These are phyloP conservation scores for Dryoscopus gambensis DNA, from an alignment of 2,113 vertebrate genomes.

Conservation along the genomic window DNA sequence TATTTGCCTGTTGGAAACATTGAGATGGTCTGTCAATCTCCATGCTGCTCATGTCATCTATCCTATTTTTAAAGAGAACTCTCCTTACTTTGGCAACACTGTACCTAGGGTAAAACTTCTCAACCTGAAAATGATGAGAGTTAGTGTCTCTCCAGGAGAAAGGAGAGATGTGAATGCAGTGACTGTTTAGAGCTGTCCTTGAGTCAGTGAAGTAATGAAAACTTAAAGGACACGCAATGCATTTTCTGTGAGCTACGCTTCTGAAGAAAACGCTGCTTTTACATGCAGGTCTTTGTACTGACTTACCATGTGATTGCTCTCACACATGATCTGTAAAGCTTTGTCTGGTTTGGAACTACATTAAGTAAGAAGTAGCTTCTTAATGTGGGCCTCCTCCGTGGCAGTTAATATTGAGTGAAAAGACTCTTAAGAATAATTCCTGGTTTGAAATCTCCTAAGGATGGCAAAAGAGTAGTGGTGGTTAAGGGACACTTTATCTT, in stretches of 20 bases:
- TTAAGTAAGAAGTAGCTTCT: not conserved
- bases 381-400: not conserved
- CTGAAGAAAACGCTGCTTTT: not conserved
- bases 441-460: not conserved
- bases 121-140: not conserved
- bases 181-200: not conserved
- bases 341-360: not conserved
- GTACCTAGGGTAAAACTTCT: not conserved
- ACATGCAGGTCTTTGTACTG: not conserved
- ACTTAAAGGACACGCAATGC: accelerated
- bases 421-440: not conserved
- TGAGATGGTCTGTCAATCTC: not conserved
- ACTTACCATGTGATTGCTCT: not conserved
- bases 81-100: not conserved
- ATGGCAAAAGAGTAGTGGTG: not conserved
- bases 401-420: not conserved
- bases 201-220: not conserved
- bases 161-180: not conserved
- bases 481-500: not conserved
- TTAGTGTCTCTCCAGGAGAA: not conserved
- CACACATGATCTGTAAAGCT: not conserved
- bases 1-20: not conserved
- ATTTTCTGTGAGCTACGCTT: not conserved
- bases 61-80: not conserved
- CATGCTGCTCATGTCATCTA: not conserved